Evolutionary conservation across 2,888 invertebrate species (phyloP).

Genomic region (Agonum fuliginosum): DNA sequence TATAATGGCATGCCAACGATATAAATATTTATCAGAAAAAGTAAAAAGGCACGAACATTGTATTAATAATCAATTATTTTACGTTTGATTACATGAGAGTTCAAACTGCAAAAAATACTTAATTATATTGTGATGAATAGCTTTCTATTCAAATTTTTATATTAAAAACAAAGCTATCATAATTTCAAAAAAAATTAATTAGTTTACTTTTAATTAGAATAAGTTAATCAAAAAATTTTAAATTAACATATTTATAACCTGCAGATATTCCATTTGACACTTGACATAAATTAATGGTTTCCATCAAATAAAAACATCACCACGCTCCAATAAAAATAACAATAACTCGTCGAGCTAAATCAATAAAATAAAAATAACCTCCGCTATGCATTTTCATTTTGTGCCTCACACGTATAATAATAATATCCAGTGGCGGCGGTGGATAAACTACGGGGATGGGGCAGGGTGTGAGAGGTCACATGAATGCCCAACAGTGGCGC

Average conservation of each 20-base stretch:
- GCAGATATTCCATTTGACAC: background rate
- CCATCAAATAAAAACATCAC: background rate
- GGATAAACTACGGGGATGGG: background rate
- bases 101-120: too few species aligned
- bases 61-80: too few species aligned
- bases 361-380: background rate
- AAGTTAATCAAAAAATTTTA: conserved; percentile 3
- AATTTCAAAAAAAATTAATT: too few species aligned
- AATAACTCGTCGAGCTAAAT: background rate
- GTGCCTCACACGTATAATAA: background rate
- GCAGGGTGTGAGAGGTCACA: background rate
- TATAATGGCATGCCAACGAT: too few species aligned
- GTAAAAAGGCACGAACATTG: too few species aligned
- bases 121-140: too few species aligned
- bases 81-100: too few species aligned
- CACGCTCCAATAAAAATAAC: background rate
- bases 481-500: background rate
- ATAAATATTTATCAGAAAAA: too few species aligned
- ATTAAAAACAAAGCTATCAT: too few species aligned
- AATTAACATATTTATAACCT: conserved; percentile 2
- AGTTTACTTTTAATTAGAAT: background rate
- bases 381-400: background rate
- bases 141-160: too few species aligned
- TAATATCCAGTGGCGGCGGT: background rate
- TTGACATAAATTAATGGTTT: background rate